These are phyloP conservation scores for Diadumene lineata DNA, from an alignment of 92 coral and sea anemone genomes.

Conservation along the genomic window DNA sequence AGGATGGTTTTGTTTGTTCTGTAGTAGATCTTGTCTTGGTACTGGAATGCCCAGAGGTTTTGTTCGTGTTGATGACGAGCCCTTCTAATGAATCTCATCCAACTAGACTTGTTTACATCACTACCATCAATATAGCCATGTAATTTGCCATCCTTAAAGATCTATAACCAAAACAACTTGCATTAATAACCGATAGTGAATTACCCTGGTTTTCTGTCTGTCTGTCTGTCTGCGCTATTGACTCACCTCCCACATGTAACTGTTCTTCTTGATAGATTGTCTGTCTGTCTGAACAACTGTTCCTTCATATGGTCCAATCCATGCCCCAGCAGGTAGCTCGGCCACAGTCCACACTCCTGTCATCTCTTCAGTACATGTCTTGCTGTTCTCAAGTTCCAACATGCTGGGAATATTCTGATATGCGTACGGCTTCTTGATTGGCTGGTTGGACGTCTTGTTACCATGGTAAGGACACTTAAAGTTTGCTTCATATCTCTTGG, in stretches of 20 bases:
- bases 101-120: slow-evolving; percentile 83
- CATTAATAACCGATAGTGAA: too few species aligned
- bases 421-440: slow-evolving; percentile 36
- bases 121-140: slow-evolving; percentile 82
- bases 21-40: slow-evolving; percentile 87
- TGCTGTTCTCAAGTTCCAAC: slow-evolving; percentile 29
- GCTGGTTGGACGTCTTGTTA: too few species aligned
- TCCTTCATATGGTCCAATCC: slow-evolving; percentile 70
- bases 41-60: slow-evolving; percentile 89
- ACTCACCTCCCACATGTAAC: slow-evolving; percentile 68
- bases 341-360: slow-evolving; percentile 37
- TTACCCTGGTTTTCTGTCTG: neutral
- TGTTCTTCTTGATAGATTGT: slow-evolving; percentile 23
- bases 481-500: slow-evolving; percentile 11
- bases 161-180: slow-evolving; percentile 37
- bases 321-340: slow-evolving; percentile 56
- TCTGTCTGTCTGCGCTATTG: neutral
- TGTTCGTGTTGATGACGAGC: slow-evolving; percentile 90
- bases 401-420: slow-evolving; percentile 43
- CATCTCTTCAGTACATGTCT: slow-evolving; percentile 23
- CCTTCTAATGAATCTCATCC: slow-evolving; percentile 96
- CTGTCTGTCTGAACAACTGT: slow-evolving; percentile 40
- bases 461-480: slow-evolving; percentile 48
- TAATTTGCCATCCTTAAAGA: slow-evolving; percentile 81
- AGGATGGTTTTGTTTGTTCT: slow-evolving; percentile 79